Base-by-base conservation (phyloP, 2,888 invertebrate species). In the Thysanoteuthis rhombus region DNA sequence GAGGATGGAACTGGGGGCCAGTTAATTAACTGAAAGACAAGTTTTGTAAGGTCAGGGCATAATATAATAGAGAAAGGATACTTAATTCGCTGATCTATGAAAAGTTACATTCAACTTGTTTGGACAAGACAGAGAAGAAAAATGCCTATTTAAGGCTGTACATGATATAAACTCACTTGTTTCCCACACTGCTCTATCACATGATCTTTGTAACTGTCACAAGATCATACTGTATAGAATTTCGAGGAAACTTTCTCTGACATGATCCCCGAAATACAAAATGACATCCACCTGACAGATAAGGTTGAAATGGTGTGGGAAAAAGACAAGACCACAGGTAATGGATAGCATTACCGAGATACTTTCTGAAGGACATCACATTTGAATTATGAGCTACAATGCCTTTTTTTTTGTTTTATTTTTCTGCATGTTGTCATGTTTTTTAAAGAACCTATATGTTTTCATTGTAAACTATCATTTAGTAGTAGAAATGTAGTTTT, bases 41-140 rank as follows among this genome's bases (percentile, higher is more conserved):
- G 4, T n/a, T 16, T 75, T 75, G n/a, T 75, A 75, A 75, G 75
- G 75, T 75, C n/a, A 75, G 75, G n/a, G n/a, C n/a, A 75, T n/a
- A 75, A n/a, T n/a, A 75, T n/a, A 75, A n/a, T n/a, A 75, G 75
- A 75, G n/a, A 75, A 75, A n/a, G 75, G n/a, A 75, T 75, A n/a
- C 75, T 75, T 75, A 75, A 75, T 75, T 75, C n/a, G 36, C n/a
- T 75, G 75, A 75, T n/a, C n/a, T 75, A 52, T 52, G 52, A 52
- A 52, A 52, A 52, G 75, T 75, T 75, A 75, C 75, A 75, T 16
- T 75, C 25, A 75, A 75, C 75, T 16, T 75, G 75, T 75, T 75
- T 75, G 75, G n/a, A 75, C 75, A 75, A 75, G 75, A 75, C 75
- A n/a, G n/a, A n/a, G 12, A 12, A 36, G 25, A 75, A n/a, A n/a